phyloP scores from a whole-genome alignment of 2,888 invertebrate species.

The Apodemia zela region DNA sequence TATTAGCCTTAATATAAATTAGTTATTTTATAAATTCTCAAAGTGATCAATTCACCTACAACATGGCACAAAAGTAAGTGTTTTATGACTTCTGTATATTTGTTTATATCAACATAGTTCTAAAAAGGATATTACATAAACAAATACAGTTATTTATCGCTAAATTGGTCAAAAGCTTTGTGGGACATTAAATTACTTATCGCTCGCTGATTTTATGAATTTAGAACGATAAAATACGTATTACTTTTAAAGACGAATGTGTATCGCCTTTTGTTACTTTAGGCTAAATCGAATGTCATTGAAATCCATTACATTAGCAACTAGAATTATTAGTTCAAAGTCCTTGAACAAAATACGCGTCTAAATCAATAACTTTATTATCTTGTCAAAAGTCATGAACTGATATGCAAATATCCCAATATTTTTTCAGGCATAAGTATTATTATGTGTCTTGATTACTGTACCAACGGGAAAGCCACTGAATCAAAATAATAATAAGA shows the following conservation, averaged over 20 bases:
- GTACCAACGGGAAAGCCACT: too few species aligned
- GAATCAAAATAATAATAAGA: too few species aligned
- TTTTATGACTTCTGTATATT: constrained; percentile 31
- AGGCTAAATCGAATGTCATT: not conserved
- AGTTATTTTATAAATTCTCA: constrained; percentile 56
- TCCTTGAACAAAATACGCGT: constrained; percentile 1
- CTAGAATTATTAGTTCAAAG: constrained; percentile 3
- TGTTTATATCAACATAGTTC: constrained; percentile 46
- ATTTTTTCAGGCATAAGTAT: too few species aligned
- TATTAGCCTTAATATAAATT: constrained; percentile 51
- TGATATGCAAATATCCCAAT: too few species aligned
- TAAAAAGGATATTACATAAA: constrained; percentile 43
- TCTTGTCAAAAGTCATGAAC: too few species aligned
- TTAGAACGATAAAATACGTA: not conserved
- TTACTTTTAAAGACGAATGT: not conserved
- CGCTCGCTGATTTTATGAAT: not conserved
- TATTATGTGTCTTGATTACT: too few species aligned
- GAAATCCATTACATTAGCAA: not conserved
- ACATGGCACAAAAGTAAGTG: constrained; percentile 74
- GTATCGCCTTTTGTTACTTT: constrained; percentile 5
- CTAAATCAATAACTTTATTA: not conserved
- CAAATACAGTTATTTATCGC: constrained; percentile 35
- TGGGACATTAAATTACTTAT: not conserved
- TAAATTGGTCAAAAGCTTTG: not conserved
- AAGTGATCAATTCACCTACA: constrained; percentile 43